Base-by-base conservation (phyloP, 2,888 invertebrate species). In the Microctonus aethiopoides region DNA sequence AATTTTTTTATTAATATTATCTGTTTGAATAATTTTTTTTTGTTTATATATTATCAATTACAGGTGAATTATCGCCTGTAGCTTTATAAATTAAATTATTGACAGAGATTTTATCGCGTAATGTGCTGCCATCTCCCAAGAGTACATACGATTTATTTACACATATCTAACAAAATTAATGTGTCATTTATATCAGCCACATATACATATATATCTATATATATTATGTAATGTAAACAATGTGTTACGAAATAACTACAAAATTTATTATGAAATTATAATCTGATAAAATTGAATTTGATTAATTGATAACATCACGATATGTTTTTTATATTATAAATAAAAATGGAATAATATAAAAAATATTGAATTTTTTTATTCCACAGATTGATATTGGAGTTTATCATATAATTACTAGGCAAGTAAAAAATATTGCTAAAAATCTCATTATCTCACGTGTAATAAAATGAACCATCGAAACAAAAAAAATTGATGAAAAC, bases 91-190 rank as follows among this genome's bases (percentile, higher is more conserved):
- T 46, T 16, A 7, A 20, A 46, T 16, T 20, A 7, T 16, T n/a
- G 6, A 1, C 5, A 16, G 7, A 22, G 24, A 26, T 26, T 54
- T 11, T 11, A 34, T 46, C 41, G 46, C n/a, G 7, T 26, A n/a
- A 26, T 9, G 70, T 73, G 74, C 67, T 62, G 74, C 73, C 73
- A 73, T 73, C 74, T 75, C 26, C 24, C 63, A 60, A 16, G 56
- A 52, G 51, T 22, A 41, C 4, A 34, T 39, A 13, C 7, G 22
- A 59, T 63, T 29, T 39, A 26, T 24, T 16, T 24, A 7, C 10
- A 52, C 29, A 29, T 29, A 29, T 5, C 29, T 29, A 29, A 29
- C 10, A 52, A 65, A 32, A 56, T 5, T 32, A 46, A 22, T 16
- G 16, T 22, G 26, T 20, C 16, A n/a, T n/a, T n/a, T n/a, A n/a